phyloP scores from a whole-genome alignment of 2,113 vertebrate species.

The Myrmecobius fasciatus region DNA sequence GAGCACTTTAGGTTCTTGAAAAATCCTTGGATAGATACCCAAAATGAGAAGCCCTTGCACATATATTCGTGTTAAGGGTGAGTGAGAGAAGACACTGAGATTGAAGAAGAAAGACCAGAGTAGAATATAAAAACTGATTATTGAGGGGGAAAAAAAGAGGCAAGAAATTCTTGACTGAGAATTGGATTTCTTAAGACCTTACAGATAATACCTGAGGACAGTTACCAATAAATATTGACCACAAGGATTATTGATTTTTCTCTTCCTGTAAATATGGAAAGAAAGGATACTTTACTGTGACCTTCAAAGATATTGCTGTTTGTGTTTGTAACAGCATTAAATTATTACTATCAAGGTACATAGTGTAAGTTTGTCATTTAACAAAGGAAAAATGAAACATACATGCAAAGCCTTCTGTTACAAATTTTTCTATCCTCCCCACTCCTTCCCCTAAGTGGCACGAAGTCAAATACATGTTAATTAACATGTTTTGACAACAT shows the following conservation, averaged over 20 bases:
- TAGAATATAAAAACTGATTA: neutral
- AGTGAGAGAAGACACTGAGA: neutral
- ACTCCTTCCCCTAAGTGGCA: too few relatives aligned
- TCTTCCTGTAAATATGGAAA: neutral
- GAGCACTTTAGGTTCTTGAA: neutral
- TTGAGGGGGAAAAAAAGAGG: neutral
- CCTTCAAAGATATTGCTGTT: neutral
- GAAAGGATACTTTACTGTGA: neutral
- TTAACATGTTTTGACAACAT: too few relatives aligned
- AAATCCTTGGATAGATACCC: neutral
- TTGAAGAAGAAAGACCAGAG: neutral
- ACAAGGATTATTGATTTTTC: neutral
- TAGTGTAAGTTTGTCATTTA: neutral
- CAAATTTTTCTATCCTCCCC: too few relatives aligned
- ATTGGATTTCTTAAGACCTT: neutral
- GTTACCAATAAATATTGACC: neutral
- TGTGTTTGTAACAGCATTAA: neutral
- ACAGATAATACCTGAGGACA: neutral
- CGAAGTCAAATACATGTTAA: too few relatives aligned
- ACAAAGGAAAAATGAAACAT: neutral
- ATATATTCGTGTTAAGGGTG: neutral
- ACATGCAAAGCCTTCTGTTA: too few relatives aligned
- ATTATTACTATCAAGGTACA: neutral
- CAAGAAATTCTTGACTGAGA: neutral
- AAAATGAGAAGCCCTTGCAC: neutral